Conservation (phyloP, 2,113 vertebrate genomes). For the Tricholaema leucomelas region DNA sequence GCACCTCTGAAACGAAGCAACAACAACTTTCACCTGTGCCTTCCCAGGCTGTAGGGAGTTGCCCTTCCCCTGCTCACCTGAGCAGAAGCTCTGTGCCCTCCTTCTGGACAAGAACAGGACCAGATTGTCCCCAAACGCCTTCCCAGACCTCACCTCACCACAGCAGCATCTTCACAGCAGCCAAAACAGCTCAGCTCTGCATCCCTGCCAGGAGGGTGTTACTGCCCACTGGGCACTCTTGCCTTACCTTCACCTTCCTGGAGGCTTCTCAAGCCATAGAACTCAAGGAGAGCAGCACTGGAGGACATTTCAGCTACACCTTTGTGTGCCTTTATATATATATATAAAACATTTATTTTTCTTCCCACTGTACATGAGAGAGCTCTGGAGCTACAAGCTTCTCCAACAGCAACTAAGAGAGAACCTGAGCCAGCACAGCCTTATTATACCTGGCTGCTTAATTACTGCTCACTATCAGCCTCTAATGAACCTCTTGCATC, state of each 20-base stretch:
- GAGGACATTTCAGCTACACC: fast-evolving
- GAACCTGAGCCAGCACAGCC: neutral
- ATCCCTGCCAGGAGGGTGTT: fast-evolving
- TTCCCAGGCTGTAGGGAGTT: neutral
- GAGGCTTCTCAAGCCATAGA: fast-evolving
- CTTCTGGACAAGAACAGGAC: neutral
- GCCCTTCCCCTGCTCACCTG: neutral
- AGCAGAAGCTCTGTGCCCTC: neutral
- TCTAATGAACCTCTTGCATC: neutral
- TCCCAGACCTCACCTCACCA: neutral
- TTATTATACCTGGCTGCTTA: neutral
- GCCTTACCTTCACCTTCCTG: neutral
- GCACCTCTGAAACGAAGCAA: neutral
- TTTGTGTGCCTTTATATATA: fast-evolving
- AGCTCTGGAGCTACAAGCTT: neutral
- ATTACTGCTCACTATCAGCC: neutral
- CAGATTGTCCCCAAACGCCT: neutral
- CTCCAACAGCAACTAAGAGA: neutral
- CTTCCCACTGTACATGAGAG: neutral
- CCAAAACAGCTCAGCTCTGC: neutral
- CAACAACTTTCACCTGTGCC: neutral
- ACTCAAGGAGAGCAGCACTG: neutral
- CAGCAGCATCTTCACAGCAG: neutral
- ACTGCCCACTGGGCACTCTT: fast-evolving
- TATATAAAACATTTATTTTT: fast-evolving